Evolutionary conservation across 2,113 vertebrate genomes (phyloP).

Genomic region (Aegotheles bennettii): DNA sequence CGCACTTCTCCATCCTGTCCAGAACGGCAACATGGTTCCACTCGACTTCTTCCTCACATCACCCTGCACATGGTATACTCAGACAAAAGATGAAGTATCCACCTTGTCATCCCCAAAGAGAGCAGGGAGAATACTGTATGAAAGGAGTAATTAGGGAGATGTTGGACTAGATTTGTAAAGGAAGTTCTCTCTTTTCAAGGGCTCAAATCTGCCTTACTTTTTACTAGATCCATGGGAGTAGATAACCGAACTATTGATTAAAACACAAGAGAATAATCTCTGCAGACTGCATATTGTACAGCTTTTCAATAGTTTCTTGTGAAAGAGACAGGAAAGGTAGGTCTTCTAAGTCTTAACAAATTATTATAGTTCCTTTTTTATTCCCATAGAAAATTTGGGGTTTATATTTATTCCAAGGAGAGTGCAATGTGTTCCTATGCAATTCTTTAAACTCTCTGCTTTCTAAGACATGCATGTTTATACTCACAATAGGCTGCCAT

Average conservation of each 20-base stretch:
- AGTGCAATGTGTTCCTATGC: background rate
- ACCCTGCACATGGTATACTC: fast-evolving
- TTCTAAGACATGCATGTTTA: background rate
- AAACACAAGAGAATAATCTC: background rate
- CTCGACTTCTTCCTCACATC: background rate
- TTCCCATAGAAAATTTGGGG: background rate
- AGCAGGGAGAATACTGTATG: background rate
- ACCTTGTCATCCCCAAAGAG: background rate
- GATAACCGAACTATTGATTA: background rate
- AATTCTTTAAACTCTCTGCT: background rate
- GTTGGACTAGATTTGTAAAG: background rate
- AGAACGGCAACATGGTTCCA: fast-evolving
- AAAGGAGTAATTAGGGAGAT: background rate
- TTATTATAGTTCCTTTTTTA: background rate
- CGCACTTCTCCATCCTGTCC: background rate
- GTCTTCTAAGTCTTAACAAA: background rate
- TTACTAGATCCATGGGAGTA: background rate
- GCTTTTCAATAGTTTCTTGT: background rate
- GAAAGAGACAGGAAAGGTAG: background rate
- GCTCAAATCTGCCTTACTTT: background rate
- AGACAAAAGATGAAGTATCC: background rate
- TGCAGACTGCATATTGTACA: background rate
- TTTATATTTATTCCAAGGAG: background rate
- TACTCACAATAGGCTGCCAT: background rate
- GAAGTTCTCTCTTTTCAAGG: background rate